Conservation (phyloP, 2,888 invertebrate genomes). For the Drosophila antonietae region DNA sequence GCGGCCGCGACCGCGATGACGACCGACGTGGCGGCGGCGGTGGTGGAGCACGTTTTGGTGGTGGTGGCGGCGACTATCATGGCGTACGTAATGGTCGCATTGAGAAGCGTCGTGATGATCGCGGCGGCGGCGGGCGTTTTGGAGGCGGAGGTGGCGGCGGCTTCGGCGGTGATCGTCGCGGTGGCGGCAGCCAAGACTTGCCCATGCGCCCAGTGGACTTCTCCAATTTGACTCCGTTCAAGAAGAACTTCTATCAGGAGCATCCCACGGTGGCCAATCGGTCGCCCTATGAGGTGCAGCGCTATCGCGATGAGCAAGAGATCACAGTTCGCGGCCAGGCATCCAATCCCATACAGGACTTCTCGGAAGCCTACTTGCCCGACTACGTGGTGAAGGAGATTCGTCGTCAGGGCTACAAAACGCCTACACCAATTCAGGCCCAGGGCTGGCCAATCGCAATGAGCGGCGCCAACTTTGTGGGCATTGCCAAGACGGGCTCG, state of each 20-base stretch:
- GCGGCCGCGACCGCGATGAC: slow-evolving; percentile 89
- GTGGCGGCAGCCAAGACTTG: slow-evolving; percentile 90
- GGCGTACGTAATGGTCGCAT: slow-evolving; percentile 81
- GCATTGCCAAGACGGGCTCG: slow-evolving; percentile 94
- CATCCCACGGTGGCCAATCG: slow-evolving; percentile 88
- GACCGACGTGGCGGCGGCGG: slow-evolving; percentile 85
- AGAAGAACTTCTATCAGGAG: slow-evolving; percentile 93
- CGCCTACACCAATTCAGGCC: slow-evolving; percentile 94
- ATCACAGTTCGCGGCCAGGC: slow-evolving; percentile 91
- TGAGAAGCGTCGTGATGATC: slow-evolving; percentile 85
- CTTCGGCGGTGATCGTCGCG: slow-evolving; percentile 73
- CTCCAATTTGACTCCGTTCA: slow-evolving; percentile 88
- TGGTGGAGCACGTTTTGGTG: slow-evolving; percentile 66
- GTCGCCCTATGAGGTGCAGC: slow-evolving; percentile 89
- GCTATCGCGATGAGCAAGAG: slow-evolving; percentile 88
- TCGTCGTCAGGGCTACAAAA: slow-evolving; percentile 88
- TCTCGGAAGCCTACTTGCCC: slow-evolving; percentile 92
- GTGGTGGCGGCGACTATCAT: slow-evolving; percentile 90
- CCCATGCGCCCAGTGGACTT: slow-evolving; percentile 91
- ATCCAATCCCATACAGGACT: slow-evolving; percentile 91
- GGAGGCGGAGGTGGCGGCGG: slow-evolving; percentile 91
- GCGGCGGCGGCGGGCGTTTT: slow-evolving; percentile 88
- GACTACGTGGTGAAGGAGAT: slow-evolving; percentile 89
- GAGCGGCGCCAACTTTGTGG: slow-evolving; percentile 93
- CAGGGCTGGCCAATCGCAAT: slow-evolving; percentile 95